Conservation (phyloP, 2,888 invertebrate species). For the Calliopum simillimum region DNA sequence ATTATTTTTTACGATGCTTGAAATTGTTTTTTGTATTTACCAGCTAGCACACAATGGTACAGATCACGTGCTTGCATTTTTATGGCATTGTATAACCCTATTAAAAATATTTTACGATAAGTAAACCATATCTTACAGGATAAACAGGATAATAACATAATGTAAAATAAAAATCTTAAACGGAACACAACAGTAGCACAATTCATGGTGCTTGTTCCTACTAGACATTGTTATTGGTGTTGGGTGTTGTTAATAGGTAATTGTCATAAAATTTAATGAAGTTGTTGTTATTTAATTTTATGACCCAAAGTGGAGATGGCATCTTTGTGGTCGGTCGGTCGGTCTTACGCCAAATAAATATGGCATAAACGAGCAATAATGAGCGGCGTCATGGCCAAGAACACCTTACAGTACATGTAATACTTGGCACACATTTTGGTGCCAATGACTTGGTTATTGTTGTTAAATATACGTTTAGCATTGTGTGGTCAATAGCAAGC, state of each 20-base stretch:
- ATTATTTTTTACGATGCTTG: slow-evolving; percentile 8
- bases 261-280: slow-evolving; percentile 11
- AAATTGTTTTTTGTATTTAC: not conserved
- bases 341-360: not conserved
- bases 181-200: slow-evolving; percentile 7
- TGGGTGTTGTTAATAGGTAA: slow-evolving; percentile 27
- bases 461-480: too few species aligned
- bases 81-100: not conserved
- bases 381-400: not conserved
- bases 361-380: too few species aligned
- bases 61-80: not conserved
- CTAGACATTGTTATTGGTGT: not conserved
- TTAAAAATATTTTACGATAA: slow-evolving; percentile 13
- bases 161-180: not conserved
- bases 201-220: not conserved
- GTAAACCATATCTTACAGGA: slow-evolving; percentile 7
- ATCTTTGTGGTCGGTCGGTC: not conserved
- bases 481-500: too few species aligned
- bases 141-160: slow-evolving; percentile 10
- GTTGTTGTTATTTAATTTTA: not conserved
- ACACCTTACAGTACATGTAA: not conserved
- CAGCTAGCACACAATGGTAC: not conserved
- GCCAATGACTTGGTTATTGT: too few species aligned
- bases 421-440: too few species aligned
- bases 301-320: not conserved